These are phyloP conservation scores for Dipus sagitta DNA, from an alignment of 2,797 vertebrate genomes.

Conservation along the genomic window DNA sequence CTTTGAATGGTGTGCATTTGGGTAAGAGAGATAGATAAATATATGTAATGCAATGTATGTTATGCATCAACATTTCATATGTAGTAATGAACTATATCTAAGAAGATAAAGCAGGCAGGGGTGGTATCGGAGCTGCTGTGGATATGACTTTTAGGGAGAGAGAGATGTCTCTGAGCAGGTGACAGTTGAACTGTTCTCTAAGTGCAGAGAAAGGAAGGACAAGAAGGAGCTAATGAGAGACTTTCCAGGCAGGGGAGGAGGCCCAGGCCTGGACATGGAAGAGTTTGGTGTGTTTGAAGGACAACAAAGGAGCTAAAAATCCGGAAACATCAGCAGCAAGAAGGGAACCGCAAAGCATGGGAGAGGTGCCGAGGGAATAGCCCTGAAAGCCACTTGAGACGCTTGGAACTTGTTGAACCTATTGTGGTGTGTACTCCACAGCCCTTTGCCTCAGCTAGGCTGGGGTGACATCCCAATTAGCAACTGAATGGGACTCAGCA, in stretches of 20 bases:
- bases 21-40: neutral
- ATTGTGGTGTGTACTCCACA: neutral
- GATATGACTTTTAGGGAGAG: neutral
- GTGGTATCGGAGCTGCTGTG: neutral
- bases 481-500: fast-evolving
- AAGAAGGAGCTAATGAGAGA: neutral
- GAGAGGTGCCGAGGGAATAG: neutral
- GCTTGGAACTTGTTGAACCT: too few species aligned
- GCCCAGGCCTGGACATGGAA: neutral
- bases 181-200: neutral
- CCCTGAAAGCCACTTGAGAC: neutral
- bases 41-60: neutral
- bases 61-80: neutral
- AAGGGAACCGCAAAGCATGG: fast-evolving
- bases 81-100: neutral
- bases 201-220: neutral
- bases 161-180: neutral
- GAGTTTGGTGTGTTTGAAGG: neutral
- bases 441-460: neutral
- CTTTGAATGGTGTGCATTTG: neutral
- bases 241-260: neutral
- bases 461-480: neutral
- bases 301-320: too few species aligned
- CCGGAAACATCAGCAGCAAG: neutral
- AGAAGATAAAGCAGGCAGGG: neutral